Percentiles rank a stretch among this genome's conserved stretches.
These are phyloP conservation scores for Diarsia dahlii DNA, from an alignment of 2,888 invertebrate species.

Conservation along the genomic window DNA sequence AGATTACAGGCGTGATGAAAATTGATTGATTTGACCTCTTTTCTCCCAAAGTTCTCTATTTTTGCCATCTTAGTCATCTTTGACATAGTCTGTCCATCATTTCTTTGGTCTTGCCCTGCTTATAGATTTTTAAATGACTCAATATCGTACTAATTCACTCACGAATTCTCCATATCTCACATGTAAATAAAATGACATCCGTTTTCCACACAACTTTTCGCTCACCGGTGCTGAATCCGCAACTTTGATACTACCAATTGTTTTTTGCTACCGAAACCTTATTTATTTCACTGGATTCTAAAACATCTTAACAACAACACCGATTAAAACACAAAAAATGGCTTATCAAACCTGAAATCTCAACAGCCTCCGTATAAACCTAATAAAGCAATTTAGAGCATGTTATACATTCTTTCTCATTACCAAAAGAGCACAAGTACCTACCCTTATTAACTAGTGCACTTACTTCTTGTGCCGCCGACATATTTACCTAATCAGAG, in stretches of 20 bases:
- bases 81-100: neutral
- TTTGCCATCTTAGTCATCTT: neutral
- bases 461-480: neutral
- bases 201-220: neutral
- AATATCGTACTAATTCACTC: neutral
- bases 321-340: neutral
- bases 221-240: neutral
- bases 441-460: constrained; percentile 10
- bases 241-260: neutral
- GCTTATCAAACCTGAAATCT: neutral
- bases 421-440: constrained; percentile 23
- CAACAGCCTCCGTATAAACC: neutral
- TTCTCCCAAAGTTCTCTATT: neutral
- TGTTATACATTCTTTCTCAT: constrained; percentile 6
- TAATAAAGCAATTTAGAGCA: constrained; percentile 18
- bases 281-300: neutral
- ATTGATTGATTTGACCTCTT: too few relatives aligned
- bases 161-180: neutral
- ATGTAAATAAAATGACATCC: neutral
- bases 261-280: neutral
- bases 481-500: constrained; percentile 36
- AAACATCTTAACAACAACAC: neutral
- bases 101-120: neutral
- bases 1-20: too few relatives aligned
- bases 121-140: neutral